Conservation (phyloP, 2,113 vertebrate genomes). For the Suricata suricatta region DNA sequence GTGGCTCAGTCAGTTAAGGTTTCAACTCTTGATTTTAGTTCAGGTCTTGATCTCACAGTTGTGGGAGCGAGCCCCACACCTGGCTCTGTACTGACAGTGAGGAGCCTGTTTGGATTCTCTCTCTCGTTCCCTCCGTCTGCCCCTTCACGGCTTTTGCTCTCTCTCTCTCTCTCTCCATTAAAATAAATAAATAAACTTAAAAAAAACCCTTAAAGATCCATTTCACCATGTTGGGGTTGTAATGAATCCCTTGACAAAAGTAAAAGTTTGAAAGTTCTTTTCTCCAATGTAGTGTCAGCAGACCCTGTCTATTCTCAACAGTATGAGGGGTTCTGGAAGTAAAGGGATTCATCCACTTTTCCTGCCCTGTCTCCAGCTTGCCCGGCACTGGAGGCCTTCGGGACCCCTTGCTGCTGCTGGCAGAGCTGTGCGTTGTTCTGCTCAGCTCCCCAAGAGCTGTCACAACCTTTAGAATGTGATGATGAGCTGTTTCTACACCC, state of each 20-base stretch:
- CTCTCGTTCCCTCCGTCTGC: no score
- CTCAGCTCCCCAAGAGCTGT: neutral
- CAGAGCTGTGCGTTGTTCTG: neutral
- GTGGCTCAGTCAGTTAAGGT: no score
- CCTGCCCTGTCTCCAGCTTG: fast-evolving
- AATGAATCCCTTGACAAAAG: neutral
- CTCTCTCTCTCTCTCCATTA: no score
- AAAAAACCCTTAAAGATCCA: neutral
- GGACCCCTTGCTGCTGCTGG: neutral
- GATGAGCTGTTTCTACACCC: neutral
- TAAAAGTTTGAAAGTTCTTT: neutral
- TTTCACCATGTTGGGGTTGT: neutral
- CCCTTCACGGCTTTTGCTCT: no score
- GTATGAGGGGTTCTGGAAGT: neutral
- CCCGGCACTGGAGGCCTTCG: neutral
- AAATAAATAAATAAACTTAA: no score
- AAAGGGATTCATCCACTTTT: neutral
- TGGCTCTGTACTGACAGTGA: no score
- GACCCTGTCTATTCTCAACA: neutral
- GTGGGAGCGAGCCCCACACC: no score
- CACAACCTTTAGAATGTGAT: neutral
- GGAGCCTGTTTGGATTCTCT: no score
- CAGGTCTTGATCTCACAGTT: no score
- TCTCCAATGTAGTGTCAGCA: neutral
- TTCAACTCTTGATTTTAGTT: no score